Conservation (phyloP, 1,140 invertebrate genomes). For the Bombus terrestris region DNA sequence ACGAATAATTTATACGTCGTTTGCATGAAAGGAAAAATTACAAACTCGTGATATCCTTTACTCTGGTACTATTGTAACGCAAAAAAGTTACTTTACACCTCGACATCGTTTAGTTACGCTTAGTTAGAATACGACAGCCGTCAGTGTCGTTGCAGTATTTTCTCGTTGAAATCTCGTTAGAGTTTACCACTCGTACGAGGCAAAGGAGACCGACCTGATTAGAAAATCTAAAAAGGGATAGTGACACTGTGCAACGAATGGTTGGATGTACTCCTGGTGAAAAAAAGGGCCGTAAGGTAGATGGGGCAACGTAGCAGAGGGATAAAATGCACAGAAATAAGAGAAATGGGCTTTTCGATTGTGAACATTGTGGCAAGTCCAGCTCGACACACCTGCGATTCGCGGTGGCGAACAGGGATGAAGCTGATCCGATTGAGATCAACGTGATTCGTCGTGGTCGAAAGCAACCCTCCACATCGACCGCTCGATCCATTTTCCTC, state of each 20-base stretch:
- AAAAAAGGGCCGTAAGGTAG: not conserved
- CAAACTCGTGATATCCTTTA: not conserved
- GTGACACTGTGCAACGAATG: not conserved
- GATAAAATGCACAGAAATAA: constrained; percentile 41
- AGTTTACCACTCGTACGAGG: not conserved
- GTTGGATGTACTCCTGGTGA: not conserved
- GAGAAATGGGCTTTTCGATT: constrained; percentile 40
- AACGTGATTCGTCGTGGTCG: constrained; percentile 25
- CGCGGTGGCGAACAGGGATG: not conserved
- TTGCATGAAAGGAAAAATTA: not conserved
- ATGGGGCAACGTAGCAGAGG: not conserved
- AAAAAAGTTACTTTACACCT: not conserved
- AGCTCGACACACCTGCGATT: constrained; percentile 22
- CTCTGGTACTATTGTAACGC: too few relatives aligned
- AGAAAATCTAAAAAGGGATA: not conserved
- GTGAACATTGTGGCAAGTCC: constrained; percentile 18
- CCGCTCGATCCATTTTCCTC: not conserved
- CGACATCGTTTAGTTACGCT: too few relatives aligned
- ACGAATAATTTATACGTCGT: too few relatives aligned
- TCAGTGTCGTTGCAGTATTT: not conserved
- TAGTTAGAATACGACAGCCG: not conserved
- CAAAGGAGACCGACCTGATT: constrained; percentile 8
- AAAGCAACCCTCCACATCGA: not conserved
- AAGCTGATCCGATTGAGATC: constrained; percentile 45
- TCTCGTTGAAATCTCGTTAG: not conserved